Evolutionary conservation across 2,113 vertebrate genomes (phyloP).

Genomic region (Heterocephalus glaber): DNA sequence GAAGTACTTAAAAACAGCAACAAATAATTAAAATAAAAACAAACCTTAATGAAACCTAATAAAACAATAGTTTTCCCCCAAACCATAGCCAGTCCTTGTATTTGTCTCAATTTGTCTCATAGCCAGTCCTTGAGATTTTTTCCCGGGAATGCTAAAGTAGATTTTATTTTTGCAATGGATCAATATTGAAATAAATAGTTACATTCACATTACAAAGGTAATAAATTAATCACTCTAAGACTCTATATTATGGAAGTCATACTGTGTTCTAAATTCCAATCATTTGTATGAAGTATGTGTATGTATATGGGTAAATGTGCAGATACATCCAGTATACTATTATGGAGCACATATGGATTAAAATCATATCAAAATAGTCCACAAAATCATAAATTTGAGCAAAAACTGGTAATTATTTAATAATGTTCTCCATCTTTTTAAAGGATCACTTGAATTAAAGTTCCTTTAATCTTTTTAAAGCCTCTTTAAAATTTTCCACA

Average conservation of each 20-base stretch:
- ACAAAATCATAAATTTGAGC: not conserved
- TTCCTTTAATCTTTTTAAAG: slow-evolving; percentile 33
- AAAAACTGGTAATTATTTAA: not conserved
- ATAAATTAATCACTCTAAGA: not conserved
- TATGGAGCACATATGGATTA: not conserved
- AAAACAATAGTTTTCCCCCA: not conserved
- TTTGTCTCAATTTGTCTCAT: not conserved
- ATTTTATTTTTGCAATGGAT: not conserved
- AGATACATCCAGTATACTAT: not conserved
- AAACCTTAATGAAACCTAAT: not conserved
- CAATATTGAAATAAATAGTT: not conserved
- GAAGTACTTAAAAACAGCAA: not conserved
- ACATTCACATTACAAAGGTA: not conserved
- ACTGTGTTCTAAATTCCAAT: not conserved
- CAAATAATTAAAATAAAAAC: not conserved
- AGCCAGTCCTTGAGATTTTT: not conserved
- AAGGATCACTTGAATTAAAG: not conserved
- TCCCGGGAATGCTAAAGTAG: not conserved
- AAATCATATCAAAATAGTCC: not conserved
- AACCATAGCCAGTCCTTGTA: not conserved
- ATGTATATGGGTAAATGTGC: too few species aligned
- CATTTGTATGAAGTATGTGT: not conserved
- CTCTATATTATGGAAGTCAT: not conserved
- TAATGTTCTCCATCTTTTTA: not conserved
- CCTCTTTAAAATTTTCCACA: not conserved